These are phyloP conservation scores for Cyprinodon diabolis DNA, from an alignment of 2,797 vertebrate species.

Conservation along the genomic window DNA sequence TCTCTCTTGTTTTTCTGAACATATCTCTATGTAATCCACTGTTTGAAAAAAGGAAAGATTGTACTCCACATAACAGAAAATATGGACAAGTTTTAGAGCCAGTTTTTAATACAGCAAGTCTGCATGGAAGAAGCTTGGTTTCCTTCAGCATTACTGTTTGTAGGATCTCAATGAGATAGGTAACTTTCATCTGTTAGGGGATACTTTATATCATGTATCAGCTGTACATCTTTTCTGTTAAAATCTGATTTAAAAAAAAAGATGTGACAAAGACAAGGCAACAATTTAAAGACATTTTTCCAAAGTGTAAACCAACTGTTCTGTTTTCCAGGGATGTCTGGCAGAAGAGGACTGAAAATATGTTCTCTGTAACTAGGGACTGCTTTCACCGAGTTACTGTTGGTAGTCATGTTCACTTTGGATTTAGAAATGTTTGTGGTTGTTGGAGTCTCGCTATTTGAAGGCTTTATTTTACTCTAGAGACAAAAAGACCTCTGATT, in stretches of 20 bases:
- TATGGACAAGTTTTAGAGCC: background rate
- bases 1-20: conserved; percentile 1
- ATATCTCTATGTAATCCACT: fast-evolving
- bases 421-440: background rate
- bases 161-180: background rate
- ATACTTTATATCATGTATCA: background rate
- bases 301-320: background rate
- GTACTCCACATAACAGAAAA: background rate
- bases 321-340: background rate
- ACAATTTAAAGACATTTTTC: background rate
- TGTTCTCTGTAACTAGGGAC: background rate
- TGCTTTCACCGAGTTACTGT: background rate
- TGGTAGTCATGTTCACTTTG: no score
- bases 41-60: conserved; percentile 5
- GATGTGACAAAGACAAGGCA: background rate
- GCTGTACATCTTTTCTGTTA: background rate
- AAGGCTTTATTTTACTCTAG: no score
- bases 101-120: conserved; percentile 4
- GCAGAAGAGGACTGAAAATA: background rate
- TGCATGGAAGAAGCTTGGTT: conserved; percentile 3
- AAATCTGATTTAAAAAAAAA: background rate
- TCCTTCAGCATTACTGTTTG: background rate
- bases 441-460: background rate
- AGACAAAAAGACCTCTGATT: background rate
- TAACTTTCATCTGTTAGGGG: background rate